Percentiles rank a stretch among this genome's conserved stretches.
Conservation (phyloP, 2,888 invertebrate species). For the Lasioglossum malachurum region DNA sequence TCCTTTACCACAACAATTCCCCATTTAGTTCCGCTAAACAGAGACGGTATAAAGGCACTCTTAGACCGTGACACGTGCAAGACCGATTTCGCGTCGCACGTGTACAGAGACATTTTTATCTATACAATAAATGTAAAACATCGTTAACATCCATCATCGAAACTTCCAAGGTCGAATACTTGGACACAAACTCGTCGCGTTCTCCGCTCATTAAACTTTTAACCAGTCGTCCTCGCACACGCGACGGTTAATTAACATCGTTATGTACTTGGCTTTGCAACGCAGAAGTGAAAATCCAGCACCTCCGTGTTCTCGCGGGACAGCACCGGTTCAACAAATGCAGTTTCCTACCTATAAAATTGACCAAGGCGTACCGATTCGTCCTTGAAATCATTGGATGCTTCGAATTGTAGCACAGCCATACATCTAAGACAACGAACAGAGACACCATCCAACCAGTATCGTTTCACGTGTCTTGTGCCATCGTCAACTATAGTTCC, state of each 20-base stretch:
- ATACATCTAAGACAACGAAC: conserved; percentile 49
- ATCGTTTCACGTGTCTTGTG: conserved; percentile 18
- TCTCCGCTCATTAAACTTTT: neutral
- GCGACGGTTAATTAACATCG: conserved; percentile 6
- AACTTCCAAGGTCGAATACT: conserved; percentile 12
- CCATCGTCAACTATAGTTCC: neutral
- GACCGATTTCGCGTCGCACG: neutral
- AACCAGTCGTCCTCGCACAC: neutral
- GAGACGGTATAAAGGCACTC: conserved; percentile 50
- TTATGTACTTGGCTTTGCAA: conserved; percentile 8
- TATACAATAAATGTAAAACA: conserved; percentile 14
- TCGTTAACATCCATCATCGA: conserved; percentile 12
- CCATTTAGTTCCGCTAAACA: conserved; percentile 27
- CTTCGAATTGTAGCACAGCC: conserved; percentile 62
- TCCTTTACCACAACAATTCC: conserved; percentile 11
- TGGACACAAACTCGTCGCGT: neutral
- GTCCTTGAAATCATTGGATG: conserved; percentile 26
- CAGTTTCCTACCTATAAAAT: conserved; percentile 37
- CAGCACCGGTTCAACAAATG: conserved; percentile 60
- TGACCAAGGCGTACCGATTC: neutral
- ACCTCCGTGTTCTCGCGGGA: conserved; percentile 17
- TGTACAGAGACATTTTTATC: conserved; percentile 12
- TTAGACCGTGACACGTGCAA: conserved; percentile 41
- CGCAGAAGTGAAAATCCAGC: conserved; percentile 42
- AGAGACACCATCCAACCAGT: conserved; percentile 42